phyloP scores from a whole-genome alignment of 2,888 invertebrate species.

The Elgonia sp. region DNA sequence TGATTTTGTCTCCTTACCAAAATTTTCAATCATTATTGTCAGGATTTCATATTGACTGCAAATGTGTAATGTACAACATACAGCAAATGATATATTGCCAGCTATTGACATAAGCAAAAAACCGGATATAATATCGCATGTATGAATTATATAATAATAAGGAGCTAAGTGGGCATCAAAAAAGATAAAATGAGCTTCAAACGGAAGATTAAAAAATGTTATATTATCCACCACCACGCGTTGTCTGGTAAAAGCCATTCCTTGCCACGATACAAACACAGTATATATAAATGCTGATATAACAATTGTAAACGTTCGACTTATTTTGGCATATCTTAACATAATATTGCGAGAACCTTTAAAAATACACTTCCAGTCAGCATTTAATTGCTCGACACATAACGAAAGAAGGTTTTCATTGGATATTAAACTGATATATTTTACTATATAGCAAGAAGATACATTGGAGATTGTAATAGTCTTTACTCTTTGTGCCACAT shows the following conservation, averaged over 20 bases:
- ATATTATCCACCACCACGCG: background rate
- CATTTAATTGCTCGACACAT: too few species aligned
- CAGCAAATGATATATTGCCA: conserved; percentile 11
- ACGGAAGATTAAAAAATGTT: conserved; percentile 33
- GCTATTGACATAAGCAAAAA: background rate
- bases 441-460: too few species aligned
- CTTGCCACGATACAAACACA: too few species aligned
- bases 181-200: conserved; percentile 18
- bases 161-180: conserved; percentile 34
- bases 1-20: background rate
- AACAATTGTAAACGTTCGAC: too few species aligned
- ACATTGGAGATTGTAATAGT: too few species aligned
- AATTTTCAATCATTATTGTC: background rate
- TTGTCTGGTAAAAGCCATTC: conserved; percentile 16
- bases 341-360: too few species aligned
- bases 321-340: too few species aligned
- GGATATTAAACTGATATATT: too few species aligned
- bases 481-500: too few species aligned
- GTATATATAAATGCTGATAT: too few species aligned
- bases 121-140: background rate
- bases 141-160: conserved; percentile 29
- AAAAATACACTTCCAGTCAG: too few species aligned
- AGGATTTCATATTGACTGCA: conserved; percentile 41
- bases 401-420: too few species aligned
- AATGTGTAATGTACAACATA: conserved; percentile 28